phyloP scores from a whole-genome alignment of 2,888 invertebrate species.

The Catocala nupta region DNA sequence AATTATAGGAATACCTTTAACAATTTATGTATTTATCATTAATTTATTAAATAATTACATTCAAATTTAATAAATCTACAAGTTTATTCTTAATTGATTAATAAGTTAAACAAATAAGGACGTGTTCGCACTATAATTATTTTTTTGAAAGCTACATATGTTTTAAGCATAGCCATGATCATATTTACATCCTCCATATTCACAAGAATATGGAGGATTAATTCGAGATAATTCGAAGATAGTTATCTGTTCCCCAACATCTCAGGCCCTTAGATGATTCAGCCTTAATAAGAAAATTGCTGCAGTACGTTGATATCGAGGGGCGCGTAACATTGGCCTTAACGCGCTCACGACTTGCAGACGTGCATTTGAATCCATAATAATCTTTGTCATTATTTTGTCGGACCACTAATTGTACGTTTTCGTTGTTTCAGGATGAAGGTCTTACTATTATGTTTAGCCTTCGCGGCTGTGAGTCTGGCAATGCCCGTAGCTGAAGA shows the following conservation, averaged over 20 bases:
- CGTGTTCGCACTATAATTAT: no score
- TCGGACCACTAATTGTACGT: slow-evolving; percentile 69
- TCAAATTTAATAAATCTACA: no score
- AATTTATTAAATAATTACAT: no score
- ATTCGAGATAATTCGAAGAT: slow-evolving; percentile 71
- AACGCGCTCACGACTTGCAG: slow-evolving; percentile 77
- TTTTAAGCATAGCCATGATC: no score
- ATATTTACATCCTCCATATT: slow-evolving; percentile 78
- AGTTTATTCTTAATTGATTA: slow-evolving; percentile 58
- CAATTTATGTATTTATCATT: not conserved
- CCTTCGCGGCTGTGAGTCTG: slow-evolving; percentile 85
- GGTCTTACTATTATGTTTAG: slow-evolving; percentile 88
- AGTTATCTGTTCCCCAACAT: slow-evolving; percentile 66
- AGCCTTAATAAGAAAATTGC: slow-evolving; percentile 84
- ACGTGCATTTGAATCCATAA: slow-evolving; percentile 70
- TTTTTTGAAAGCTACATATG: no score
- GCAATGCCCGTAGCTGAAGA: slow-evolving; percentile 89
- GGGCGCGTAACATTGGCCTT: slow-evolving; percentile 86
- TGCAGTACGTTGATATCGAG: slow-evolving; percentile 67
- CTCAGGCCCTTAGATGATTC: slow-evolving; percentile 79
- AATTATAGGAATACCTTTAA: slow-evolving; percentile 26
- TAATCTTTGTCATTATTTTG: slow-evolving; percentile 60
- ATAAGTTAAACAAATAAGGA: slow-evolving; percentile 45
- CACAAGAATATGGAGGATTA: slow-evolving; percentile 59
- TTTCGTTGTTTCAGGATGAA: slow-evolving; percentile 88